Conservation (phyloP, 2,113 vertebrate species). For the Cisticola juncidis region DNA sequence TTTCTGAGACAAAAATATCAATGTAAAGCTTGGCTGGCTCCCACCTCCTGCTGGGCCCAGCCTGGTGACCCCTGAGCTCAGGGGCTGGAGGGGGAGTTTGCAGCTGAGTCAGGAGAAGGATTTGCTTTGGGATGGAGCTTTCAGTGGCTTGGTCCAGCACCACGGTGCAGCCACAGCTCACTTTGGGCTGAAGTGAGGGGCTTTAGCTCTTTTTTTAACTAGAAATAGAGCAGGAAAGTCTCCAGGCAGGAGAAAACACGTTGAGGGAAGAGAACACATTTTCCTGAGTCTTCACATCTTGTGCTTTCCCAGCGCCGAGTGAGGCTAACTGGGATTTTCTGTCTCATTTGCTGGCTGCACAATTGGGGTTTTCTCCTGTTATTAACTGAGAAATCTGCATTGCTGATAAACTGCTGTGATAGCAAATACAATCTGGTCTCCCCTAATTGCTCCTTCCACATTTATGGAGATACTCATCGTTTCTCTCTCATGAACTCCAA, state of each 20-base stretch:
- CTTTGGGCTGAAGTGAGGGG: background rate
- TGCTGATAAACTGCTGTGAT: background rate
- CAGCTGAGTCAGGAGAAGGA: background rate
- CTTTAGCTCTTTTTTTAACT: background rate
- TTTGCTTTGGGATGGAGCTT: background rate
- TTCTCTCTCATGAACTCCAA: constrained; percentile 23
- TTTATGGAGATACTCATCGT: background rate
- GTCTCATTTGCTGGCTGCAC: background rate
- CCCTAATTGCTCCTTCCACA: constrained; percentile 21
- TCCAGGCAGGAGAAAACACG: background rate
- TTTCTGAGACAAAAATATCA: background rate
- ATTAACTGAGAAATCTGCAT: constrained; percentile 14
- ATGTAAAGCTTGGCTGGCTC: background rate
- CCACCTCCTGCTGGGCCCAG: background rate
- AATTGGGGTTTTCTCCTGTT: background rate
- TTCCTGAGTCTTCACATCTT: background rate
- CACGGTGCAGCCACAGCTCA: background rate
- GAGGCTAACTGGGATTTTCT: background rate
- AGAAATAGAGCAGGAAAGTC: background rate
- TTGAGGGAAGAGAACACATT: background rate
- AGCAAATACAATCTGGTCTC: background rate
- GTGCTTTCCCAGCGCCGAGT: rapidly evolving
- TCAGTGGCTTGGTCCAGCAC: rapidly evolving
- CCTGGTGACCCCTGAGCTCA: background rate
- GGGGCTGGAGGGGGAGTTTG: background rate